Base-by-base conservation (phyloP, 2,797 vertebrate species). In the Kryptopterus vitreolus region DNA sequence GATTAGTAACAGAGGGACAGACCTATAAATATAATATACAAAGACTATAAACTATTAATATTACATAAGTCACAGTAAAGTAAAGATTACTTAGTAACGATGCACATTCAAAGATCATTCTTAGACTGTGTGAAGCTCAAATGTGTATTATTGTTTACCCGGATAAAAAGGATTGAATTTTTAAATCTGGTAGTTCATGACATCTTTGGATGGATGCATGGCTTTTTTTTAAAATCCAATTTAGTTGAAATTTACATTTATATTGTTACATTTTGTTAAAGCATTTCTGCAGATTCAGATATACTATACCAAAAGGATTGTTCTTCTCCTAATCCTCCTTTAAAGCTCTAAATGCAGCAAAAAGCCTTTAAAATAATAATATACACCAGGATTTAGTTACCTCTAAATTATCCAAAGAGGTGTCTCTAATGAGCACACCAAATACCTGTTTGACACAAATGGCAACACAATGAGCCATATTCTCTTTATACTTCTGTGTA, bases 361-460 rank as follows among this genome's bases (percentile, higher is more conserved):
- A 59, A 86, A 79, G 71, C 69, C 68, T 22, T 46, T 63, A 77
- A 82, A 84, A 86, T 29, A 29, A 86, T 29, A 29, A 38, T 70
- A 80, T 84, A 84, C 31, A 12, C 57, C 43, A 65, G 77, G 79
- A 85, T 85, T 79, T 80, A 61, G 78, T 83, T 83, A 83, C 80
- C 69, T 63, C 81, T 20, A 63, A 63, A 22, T 63, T 24, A 66
- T 24, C 4, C 22, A 81, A 59, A 65, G 61, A 66, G 79, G 84
- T 72, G 76, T 68, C 77, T 84, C 62, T 71, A 69, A 86, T 90
- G 65, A 91, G 83, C 86, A 91, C 88, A 90, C 84, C 84, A 71
- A 84, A 82, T 84, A 77, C 82, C 83, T 73, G 85, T 89, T 86
- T 90, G 86, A 88, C 86, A 87, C 83, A 85, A 86, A 87, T 87